Base-by-base conservation (phyloP, 2,888 invertebrate species). In the Eremobia ochroleuca region DNA sequence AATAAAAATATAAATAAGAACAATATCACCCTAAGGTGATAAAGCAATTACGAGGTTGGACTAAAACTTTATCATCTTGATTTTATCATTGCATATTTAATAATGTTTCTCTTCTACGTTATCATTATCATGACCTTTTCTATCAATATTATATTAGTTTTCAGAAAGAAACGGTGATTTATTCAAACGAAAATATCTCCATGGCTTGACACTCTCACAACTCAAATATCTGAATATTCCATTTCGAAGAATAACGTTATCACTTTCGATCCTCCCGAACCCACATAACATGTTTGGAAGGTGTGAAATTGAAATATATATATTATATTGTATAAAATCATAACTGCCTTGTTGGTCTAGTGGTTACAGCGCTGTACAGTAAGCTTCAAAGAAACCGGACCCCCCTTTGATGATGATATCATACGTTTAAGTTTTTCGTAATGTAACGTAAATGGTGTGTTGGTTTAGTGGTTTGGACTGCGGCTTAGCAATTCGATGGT, bases 261-360 rank as follows among this genome's bases (percentile, higher is more conserved):
- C 59, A 61, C 31, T 40, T 74, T 73, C 40, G 15, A 79, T 79
- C 46, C 18, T 40, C 28, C 11, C 31, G 49, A 64, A 65, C 61
- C 68, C 73, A 76, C 79, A 82, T 84, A 81, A 69, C 76, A 68
- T 82, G 77, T 81, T 82, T 89, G 78, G 73, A 58, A 52, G 66
- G 77, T 85, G 85, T 86, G 81, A 87, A 89, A 89, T 88, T 85
- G 70, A 71, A 88, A 87, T 80, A 46, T 71, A 73, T 37, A 43
- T 43, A 43, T 73, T 37, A 43, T 43, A 43, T 73, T 70, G 28
- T 52, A 77, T 79, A 62, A 77, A 83, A 77, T 61, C 49, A 69
- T 61, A 62, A 67, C 15, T 15, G 58, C 28, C 2, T 58, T 13
- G n/a, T 58, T 58, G 15, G 15, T 28, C 5, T 28, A 28, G 28